Evolutionary conservation across 2,888 invertebrate genomes (phyloP), one percentile per base, ranked within the genome.

Genomic region (Erpobdella octoculata): DNA sequence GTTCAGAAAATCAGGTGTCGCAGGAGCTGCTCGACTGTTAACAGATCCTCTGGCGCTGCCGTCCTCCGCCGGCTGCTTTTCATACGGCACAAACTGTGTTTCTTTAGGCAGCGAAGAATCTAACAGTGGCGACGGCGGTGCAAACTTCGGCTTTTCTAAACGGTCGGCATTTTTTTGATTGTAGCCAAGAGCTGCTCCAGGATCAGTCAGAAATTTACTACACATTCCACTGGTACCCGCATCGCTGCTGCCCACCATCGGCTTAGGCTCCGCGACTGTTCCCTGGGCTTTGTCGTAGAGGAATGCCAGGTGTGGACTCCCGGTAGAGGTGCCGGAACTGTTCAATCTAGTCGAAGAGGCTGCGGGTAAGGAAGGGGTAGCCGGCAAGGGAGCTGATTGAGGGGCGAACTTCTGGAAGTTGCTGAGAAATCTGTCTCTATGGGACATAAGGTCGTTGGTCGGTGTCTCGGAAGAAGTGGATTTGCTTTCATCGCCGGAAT

Each of bases 231-330:
- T 67, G 48, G 41, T 41, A 33, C 9, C 31, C 25, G n/a, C 31
- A 33, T 46, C 18, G 41, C 35, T 18, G 41, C 21, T 38, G 48
- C 48, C 15, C 25, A 28, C 48, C 6, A 28, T n/a, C 1, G 53
- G 21, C 21, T 46, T 46, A 53, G 53, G 28, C 8, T n/a, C 53
- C 9, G 53, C 21, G 3, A 28, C 28, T 8, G 33, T 35, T 1
- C 62, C 62, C 35, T 62, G 62, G 33, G 62, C 62, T 35, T 62
- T 62, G 33, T 62, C 62, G 35, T 28, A 62, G n/a, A 62, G 62
- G 25, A 33, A 62, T 9, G n/a, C 21, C 15, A 62, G 62, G n/a
- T 53, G 53, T n/a, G 53, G 28, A 15, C 28, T 53, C 28, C 53
- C 53, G 53, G 21, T 53, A 8, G 12, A n/a, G 8, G 21, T 28